These are phyloP conservation scores for Sorex maritimensis DNA, from an alignment of 2,797 vertebrate species.

Conservation along the genomic window DNA sequence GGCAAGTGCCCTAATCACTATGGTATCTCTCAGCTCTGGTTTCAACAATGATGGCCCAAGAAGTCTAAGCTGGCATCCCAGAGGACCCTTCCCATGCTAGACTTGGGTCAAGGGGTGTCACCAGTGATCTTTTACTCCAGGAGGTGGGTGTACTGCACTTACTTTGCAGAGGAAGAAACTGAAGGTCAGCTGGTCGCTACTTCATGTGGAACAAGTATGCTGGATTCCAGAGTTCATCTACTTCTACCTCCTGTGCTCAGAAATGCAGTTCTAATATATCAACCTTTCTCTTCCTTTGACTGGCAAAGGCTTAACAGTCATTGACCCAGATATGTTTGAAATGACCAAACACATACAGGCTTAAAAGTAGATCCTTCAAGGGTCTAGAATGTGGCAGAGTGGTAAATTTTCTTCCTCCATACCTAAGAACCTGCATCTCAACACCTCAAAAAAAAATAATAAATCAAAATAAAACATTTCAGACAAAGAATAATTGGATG, in stretches of 20 bases:
- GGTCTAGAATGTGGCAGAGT: too few relatives aligned
- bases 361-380: background rate
- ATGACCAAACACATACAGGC: background rate
- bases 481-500: background rate
- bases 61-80: background rate
- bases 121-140: background rate
- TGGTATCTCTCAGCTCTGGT: too few relatives aligned
- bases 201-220: background rate
- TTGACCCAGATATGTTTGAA: background rate
- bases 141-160: background rate
- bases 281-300: background rate
- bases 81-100: background rate
- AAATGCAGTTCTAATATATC: background rate
- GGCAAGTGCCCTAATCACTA: too few relatives aligned
- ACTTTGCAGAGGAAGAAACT: background rate
- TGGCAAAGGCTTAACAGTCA: background rate
- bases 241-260: background rate
- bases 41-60: background rate
- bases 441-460: too few relatives aligned
- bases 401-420: too few relatives aligned
- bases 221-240: background rate
- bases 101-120: slow-evolving; percentile 1
- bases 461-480: background rate
- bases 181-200: background rate
- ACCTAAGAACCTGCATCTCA: too few relatives aligned